Conservation (phyloP, 2,113 vertebrate genomes). For the Platichthys flesus region DNA sequence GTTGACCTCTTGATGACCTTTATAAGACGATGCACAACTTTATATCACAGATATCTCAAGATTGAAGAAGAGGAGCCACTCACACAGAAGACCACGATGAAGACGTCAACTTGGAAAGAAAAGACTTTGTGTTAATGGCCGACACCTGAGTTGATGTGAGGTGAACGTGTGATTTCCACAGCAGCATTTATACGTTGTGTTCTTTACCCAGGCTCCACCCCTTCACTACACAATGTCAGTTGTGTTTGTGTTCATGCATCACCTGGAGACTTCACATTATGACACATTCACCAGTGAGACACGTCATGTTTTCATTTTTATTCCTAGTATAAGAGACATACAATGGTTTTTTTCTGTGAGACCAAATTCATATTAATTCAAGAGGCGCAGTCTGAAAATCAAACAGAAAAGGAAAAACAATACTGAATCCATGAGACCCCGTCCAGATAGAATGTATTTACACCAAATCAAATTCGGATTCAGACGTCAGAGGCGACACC, state of each 20-base stretch:
- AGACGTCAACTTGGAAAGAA: too few species aligned
- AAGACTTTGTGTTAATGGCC: too few species aligned
- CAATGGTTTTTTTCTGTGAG: slow-evolving; percentile 72
- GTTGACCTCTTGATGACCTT: too few species aligned
- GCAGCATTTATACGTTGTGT: too few species aligned
- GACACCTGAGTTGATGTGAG: too few species aligned
- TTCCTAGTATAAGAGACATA: slow-evolving; percentile 81
- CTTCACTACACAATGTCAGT: too few species aligned
- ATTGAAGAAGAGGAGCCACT: too few species aligned
- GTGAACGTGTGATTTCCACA: too few species aligned
- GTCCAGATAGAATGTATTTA: slow-evolving; percentile 75
- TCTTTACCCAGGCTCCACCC: too few species aligned
- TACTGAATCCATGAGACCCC: slow-evolving; percentile 71
- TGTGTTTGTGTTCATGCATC: not conserved
- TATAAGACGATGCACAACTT: too few species aligned
- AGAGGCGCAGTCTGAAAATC: slow-evolving; percentile 64
- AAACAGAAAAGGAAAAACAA: slow-evolving; percentile 52
- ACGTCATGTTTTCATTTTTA: slow-evolving; percentile 70
- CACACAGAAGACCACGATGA: too few species aligned
- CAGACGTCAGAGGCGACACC: slow-evolving; percentile 46
- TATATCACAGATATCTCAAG: too few species aligned
- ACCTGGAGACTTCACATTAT: not conserved
- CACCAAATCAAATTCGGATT: slow-evolving; percentile 73
- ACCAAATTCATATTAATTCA: slow-evolving; percentile 73
- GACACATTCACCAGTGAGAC: slow-evolving; percentile 56